Base-by-base conservation (phyloP, 2,888 invertebrate genomes). In the Tipula lateralis region DNA sequence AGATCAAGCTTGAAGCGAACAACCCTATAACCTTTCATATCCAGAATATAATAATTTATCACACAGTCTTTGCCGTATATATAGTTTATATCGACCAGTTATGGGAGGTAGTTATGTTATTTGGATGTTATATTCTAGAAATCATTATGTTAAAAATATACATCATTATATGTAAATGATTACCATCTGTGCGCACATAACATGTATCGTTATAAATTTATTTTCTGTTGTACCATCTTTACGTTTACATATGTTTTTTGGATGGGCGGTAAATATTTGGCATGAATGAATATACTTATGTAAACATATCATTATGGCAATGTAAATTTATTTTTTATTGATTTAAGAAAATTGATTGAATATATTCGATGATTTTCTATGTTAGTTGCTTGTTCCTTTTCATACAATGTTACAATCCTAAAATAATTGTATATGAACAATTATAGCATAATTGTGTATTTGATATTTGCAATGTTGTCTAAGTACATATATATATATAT, bases 1-100 rank as follows among this genome's bases (percentile, higher is more conserved):
- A 66, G 66, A 66, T 66, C 66, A 66, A 24, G 66, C 66, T 66
- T 66, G 66, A 66, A 66, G 66, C 66, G 66, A 66, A 66, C 66
- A 66, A 66, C 66, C 66, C 24, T 66, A 24, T n/a, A n/a, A 6
- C 66, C 66, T 66, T 66, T 24, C 66, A 66, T 66, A 66, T 24
- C 66, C 24, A 19, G 9, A 66, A 66, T 12, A 36, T 36, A 36
- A 66, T 24, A 66, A 66, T 66, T 66, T 66, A 66, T 66, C 66
- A 66, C 66, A 24, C 2, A 24, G 24, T 66, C 24, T 66, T 66
- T 66, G 19, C 7, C 24, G 2, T 24, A 12, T 44, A 16, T 44
- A 44, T 13, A 32, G 32, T 32, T 4, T 36, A 6, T 36, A 19
- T 24, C n/a, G n/a, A 66, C 6, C 6, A 24, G 5, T 16, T 66